phyloP scores from a whole-genome alignment of 1,140 invertebrate genomes.

The Mizuhopecten yessoensis region DNA sequence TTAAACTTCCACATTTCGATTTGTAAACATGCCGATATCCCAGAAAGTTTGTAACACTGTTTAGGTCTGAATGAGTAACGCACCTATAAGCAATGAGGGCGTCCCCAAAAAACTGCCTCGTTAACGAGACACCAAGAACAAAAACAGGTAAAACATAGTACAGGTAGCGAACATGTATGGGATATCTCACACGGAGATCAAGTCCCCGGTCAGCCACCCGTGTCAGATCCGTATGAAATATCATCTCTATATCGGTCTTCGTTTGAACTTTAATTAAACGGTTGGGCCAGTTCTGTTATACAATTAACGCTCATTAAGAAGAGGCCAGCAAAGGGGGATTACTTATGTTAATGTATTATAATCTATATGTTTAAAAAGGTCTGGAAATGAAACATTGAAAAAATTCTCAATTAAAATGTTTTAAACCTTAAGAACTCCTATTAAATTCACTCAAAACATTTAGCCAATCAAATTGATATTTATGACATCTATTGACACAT shows the following conservation, averaged over 20 bases:
- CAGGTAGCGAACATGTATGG: neutral
- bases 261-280: slow-evolving; percentile 35
- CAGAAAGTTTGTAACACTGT: neutral
- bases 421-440: too few species aligned
- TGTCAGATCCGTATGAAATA: slow-evolving; percentile 27
- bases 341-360: neutral
- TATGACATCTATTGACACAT: too few species aligned
- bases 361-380: too few species aligned
- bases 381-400: too few species aligned
- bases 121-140: neutral
- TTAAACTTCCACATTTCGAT: slow-evolving; percentile 27
- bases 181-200: neutral
- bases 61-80: neutral
- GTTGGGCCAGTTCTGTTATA: neutral
- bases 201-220: neutral
- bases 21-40: neutral
- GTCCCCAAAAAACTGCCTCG: neutral
- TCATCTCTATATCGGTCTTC: neutral
- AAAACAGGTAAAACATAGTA: neutral
- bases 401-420: too few species aligned
- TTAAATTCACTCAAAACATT: too few species aligned
- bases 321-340: neutral
- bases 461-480: too few species aligned
- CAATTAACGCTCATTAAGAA: neutral
- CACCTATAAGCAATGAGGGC: slow-evolving; percentile 7